Percentiles rank a stretch among this genome's conserved stretches.
Conservation (phyloP, 1,140 invertebrate species). For the Acyrthosiphon pisum region DNA sequence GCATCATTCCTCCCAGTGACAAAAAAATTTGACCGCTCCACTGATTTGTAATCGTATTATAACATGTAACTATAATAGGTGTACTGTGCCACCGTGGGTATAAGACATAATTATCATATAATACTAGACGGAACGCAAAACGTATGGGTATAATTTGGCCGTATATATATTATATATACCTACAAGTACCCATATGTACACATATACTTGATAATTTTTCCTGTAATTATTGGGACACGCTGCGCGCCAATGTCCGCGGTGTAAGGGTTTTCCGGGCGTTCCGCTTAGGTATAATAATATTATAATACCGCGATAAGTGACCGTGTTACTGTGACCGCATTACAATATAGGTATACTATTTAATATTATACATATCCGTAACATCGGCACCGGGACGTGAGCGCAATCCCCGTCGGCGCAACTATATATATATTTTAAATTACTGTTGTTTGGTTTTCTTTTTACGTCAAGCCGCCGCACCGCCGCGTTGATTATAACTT, state of each 20-base stretch:
- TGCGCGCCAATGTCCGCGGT: background rate
- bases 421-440: slow-evolving; percentile 45
- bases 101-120: background rate
- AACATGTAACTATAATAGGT: background rate
- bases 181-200: background rate
- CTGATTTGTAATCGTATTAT: background rate
- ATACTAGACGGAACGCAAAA: background rate
- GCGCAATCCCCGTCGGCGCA: slow-evolving; percentile 6
- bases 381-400: slow-evolving; percentile 15
- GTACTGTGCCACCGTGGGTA: background rate
- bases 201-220: background rate
- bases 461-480: background rate
- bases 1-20: background rate
- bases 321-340: background rate
- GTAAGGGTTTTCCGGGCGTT: background rate
- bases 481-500: slow-evolving; percentile 50
- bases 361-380: background rate
- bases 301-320: background rate
- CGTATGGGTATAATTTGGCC: background rate
- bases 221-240: background rate
- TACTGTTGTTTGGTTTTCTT: slow-evolving; percentile 56
- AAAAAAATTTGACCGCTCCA: background rate
- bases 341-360: background rate
- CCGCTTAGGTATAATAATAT: background rate
- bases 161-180: too few species aligned